Conservation (phyloP, 1,140 invertebrate genomes). For the Aphis gossypii region DNA sequence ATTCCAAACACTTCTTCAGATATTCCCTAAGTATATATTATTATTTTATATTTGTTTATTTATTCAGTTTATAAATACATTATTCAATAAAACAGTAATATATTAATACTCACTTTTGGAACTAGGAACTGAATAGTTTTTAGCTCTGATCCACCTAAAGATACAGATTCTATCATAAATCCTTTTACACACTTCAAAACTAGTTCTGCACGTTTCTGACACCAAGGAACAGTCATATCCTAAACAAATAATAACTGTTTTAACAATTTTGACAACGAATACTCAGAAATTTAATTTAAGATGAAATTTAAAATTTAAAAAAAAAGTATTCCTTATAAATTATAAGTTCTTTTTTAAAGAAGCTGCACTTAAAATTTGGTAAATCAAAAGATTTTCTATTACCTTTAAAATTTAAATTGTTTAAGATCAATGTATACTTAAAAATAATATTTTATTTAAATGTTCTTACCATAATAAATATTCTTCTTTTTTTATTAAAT, state of each 20-base stretch:
- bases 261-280: background rate
- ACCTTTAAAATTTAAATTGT: too few relatives aligned
- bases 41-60: background rate
- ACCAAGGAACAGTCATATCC: conserved; percentile 97
- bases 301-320: background rate
- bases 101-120: conserved; percentile 71
- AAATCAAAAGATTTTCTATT: too few relatives aligned
- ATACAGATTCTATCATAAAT: conserved; percentile 98
- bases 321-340: too few relatives aligned
- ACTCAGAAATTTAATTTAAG: background rate
- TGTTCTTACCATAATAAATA: background rate
- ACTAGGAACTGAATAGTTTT: conserved; percentile 87
- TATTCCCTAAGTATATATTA: conserved; percentile 61
- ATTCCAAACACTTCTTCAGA: conserved; percentile 78
- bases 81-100: background rate
- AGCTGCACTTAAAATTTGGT: too few relatives aligned
- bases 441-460: background rate
- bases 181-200: conserved; percentile 99
- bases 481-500: background rate
- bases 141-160: conserved; percentile 88
- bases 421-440: too few relatives aligned
- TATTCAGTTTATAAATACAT: conserved; percentile 11
- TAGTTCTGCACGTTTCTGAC: conserved; percentile 91
- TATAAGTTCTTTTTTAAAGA: too few relatives aligned
- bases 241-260: conserved; percentile 64